Base-by-base conservation (phyloP, 2,113 vertebrate genomes). In the Aegypius monachus region DNA sequence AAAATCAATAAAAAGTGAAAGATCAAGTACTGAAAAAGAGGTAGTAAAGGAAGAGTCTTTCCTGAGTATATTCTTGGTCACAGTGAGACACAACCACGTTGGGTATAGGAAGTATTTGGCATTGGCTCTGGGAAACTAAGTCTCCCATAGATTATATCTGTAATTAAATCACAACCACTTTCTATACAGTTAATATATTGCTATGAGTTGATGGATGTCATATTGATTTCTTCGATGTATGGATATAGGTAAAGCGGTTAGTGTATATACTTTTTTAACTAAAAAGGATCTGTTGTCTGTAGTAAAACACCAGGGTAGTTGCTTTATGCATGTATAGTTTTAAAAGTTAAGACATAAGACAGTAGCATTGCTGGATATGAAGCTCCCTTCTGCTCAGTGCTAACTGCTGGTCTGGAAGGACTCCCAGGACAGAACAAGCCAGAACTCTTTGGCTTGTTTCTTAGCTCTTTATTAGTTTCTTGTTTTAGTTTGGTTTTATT, bases 391-490 rank as follows among this genome's bases (percentile, higher is more conserved):
- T 85, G 56, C 74, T 95, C 48, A 45, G 25, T 70, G 32, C 40
- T 92, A 75, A 55, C 27, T 81, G 43, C 40, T 96, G 43, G 13
- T 91, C 74, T 78, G 47, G 77, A 86, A 92, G 56, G 45, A 93
- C 73, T 84, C 58, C 62, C 85, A 84, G 45, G 86, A 93, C 70
- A 95, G n/a, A 89, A 78, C 3, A 14, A 95, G 40, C 40, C 53
- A 84, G 66, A 93, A 73, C 36, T 65, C 62, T 82, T 75, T 67
- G 86, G 52, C 26, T 84, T 90, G 19, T 70, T 93, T 86, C 50
- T 79, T 63, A 83, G 56, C 16, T 90, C 45, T 90, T 94, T 82
- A 85, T 81, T 93, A 91, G 81, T 87, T 94, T 81, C 40, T 85
- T 93, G 48, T 68, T 93, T 89, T 71, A 50, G 27, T 90, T 81